Percentiles rank a stretch among this genome's conserved stretches.
Evolutionary conservation across 2,888 invertebrate species (phyloP).

Genomic region (Acanthoscelides obtectus): DNA sequence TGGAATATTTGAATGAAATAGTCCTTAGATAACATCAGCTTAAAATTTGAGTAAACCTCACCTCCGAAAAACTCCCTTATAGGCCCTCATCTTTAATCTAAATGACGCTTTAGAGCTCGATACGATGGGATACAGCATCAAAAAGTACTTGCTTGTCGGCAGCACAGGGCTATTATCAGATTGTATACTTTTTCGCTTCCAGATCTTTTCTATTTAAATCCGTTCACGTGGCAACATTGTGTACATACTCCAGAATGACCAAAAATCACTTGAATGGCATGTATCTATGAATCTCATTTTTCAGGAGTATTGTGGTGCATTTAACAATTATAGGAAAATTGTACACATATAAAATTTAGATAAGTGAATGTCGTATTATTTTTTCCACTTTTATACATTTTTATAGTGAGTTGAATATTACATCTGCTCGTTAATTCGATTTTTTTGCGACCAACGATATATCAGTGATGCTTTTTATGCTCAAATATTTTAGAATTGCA

Average conservation of each 20-base stretch:
- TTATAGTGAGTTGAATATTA: constrained; percentile 6
- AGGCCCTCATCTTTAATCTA: no score
- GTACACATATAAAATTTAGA: background rate
- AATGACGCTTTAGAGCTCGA: no score
- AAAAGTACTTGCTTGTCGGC: no score
- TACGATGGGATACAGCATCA: no score
- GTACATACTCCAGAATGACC: background rate
- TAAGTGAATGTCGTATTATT: background rate
- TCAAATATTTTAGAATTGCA: background rate
- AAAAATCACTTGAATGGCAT: background rate
- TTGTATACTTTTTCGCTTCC: no score
- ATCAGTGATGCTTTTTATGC: background rate
- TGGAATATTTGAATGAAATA: no score
- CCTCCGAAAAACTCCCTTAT: no score
- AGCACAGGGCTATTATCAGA: no score
- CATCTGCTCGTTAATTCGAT: background rate
- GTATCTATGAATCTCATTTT: background rate
- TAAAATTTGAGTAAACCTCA: no score
- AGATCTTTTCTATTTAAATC: background rate
- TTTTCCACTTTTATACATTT: constrained; percentile 13
- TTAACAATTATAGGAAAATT: background rate
- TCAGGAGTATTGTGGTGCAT: background rate
- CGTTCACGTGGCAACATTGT: background rate
- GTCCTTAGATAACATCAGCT: no score
- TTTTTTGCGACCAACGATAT: background rate